A percentile compares a stretch with the other conserved stretches of the same genome.
Conservation (phyloP, 2,113 vertebrate species). For the Oophaga pumilio region DNA sequence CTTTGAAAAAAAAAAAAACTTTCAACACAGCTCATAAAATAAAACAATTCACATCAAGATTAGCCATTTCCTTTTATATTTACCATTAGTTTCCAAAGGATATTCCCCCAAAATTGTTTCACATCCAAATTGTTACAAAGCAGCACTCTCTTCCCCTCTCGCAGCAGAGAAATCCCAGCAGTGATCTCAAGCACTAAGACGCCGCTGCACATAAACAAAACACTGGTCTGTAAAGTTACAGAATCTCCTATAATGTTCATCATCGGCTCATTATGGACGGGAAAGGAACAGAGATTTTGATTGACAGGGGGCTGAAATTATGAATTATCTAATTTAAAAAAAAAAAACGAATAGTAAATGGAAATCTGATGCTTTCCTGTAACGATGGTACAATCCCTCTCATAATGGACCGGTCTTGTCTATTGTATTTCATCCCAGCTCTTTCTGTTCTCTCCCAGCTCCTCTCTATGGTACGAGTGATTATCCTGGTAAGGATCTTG, state of each 20-base stretch:
- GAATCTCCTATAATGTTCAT: neutral
- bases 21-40: too few species aligned
- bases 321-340: neutral
- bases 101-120: neutral
- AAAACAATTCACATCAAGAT: too few species aligned
- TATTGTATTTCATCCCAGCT: neutral
- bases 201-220: neutral
- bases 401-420: neutral
- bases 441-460: neutral
- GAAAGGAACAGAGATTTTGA: neutral
- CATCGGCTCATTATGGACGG: neutral
- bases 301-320: neutral
- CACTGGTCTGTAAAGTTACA: neutral
- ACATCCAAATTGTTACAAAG: neutral
- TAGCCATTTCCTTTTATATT: too few species aligned
- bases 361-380: neutral
- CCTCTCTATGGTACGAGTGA: neutral
- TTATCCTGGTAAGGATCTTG: neutral
- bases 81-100: too few species aligned
- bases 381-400: neutral
- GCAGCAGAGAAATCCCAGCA: neutral
- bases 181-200: neutral
- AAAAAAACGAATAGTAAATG: neutral
- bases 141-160: neutral
- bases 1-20: too few species aligned